Evolutionary conservation across 2,113 vertebrate species (phyloP), one percentile per base, ranked within the genome.

Genomic region (Lagopus muta): DNA sequence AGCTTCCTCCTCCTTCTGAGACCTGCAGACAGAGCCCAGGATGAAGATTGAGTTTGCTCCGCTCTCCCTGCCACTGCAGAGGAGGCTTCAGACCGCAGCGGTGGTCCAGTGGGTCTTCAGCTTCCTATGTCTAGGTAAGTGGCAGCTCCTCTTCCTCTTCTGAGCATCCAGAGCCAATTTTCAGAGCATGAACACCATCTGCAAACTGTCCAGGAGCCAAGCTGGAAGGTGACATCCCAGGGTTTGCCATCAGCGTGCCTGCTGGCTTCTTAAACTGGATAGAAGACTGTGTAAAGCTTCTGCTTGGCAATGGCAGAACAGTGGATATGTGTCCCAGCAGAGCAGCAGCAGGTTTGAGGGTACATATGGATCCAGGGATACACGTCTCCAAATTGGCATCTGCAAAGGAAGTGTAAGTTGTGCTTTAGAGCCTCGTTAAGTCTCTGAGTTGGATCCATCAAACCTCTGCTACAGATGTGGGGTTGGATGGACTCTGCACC

Each of bases 11-110:
- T 88, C 57, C 89, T 66, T n/a, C 13, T 0, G 0, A 82, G 88
- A 22, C 18, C 1, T 0, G 2, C 22, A 1, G 6, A 6, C 25
- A 19, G 69, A 96, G 76, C 25, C 45, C 86, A 88, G 52, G 90
- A 96, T 95, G 96, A 95, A 93, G 92, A 2, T 94, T 10, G 76
- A 96, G 76, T 95, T 96, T 5, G 95, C 96, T 36, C 96, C 96
- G 0, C 47, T 17, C 32, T 96, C 90, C 1, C 1, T 94, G 52
- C 96, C 96, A 0, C 65, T 93, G 47, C 82, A 60, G 52, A 94
- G 96, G 1, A 81, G 96, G 73, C 96, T 96, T 77, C 93, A 96
- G 86, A 96, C 92, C 0, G 95, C 93, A 9, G 61, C 96, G 0
- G 96, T 96, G 73, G 90, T 13, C 50, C 96, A 96, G 11, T 96